These are phyloP conservation scores for Nothocercus nigrocapillus DNA, from an alignment of 2,113 vertebrate genomes.

Conservation along the genomic window DNA sequence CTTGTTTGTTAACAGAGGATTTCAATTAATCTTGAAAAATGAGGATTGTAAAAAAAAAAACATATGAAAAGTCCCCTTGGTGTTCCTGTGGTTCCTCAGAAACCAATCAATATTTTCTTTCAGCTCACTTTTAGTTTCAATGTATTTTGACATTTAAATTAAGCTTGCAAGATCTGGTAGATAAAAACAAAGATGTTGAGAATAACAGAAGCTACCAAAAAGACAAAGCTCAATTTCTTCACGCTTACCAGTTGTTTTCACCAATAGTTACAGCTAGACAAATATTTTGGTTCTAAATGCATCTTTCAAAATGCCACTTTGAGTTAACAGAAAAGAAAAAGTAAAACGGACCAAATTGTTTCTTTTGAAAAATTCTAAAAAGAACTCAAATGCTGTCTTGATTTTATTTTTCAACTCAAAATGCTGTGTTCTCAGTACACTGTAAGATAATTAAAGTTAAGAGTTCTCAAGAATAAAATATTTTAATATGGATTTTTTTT, in stretches of 20 bases:
- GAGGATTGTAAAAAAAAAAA: neutral
- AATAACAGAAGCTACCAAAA: constrained; percentile 36
- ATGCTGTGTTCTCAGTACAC: neutral
- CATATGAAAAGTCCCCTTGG: neutral
- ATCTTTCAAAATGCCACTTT: constrained; percentile 27
- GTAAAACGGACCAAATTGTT: constrained; percentile 18
- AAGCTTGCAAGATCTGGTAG: neutral
- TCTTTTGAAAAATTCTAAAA: constrained; percentile 26
- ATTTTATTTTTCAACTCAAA: constrained; percentile 33
- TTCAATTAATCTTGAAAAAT: neutral
- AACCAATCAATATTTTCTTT: neutral
- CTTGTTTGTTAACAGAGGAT: neutral
- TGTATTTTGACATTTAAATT: constrained; percentile 20
- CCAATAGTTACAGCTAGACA: constrained; percentile 29
- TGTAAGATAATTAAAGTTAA: constrained; percentile 59
- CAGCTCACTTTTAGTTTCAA: neutral
- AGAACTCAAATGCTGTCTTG: constrained; percentile 27
- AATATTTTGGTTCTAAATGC: constrained; percentile 50
- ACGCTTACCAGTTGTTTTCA: neutral
- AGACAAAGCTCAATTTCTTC: constrained; percentile 38
- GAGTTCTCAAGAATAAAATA: constrained; percentile 51
- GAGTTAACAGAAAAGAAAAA: constrained; percentile 28
- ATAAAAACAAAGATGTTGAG: neutral
- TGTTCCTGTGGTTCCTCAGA: neutral
- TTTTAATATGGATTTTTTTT: constrained; percentile 23